Evolutionary conservation across 2,113 vertebrate genomes (phyloP).

Genomic region (Agapornis roseicollis): DNA sequence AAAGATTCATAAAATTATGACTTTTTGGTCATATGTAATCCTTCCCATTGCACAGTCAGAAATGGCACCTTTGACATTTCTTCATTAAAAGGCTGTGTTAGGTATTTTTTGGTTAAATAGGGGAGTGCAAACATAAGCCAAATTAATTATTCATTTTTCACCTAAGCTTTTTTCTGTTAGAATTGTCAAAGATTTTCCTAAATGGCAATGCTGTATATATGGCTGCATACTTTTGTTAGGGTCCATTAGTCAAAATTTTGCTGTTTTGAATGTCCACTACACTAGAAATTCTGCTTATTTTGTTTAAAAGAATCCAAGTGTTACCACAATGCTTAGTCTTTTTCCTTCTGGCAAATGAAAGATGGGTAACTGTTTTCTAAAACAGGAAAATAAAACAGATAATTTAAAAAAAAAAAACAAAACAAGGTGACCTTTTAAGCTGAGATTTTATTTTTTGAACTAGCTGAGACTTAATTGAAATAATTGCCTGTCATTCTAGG

Average conservation of each 20-base stretch:
- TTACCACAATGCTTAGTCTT: background rate
- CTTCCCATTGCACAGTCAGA: background rate
- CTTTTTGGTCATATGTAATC: background rate
- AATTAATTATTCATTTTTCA: background rate
- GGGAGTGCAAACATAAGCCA: background rate
- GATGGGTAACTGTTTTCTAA: background rate
- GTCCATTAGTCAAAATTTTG: background rate
- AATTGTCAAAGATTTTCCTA: background rate
- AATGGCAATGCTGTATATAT: background rate
- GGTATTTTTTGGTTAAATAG: background rate
- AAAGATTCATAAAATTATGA: background rate
- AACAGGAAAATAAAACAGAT: background rate
- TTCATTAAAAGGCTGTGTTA: background rate
- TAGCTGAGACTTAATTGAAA: background rate
- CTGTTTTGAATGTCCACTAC: background rate
- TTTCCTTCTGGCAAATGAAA: slow-evolving; percentile 29
- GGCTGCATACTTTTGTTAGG: background rate
- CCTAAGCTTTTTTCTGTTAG: background rate
- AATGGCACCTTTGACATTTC: background rate
- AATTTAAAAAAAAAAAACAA: background rate
- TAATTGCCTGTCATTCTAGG: background rate
- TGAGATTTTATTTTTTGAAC: background rate
- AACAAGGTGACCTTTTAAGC: background rate
- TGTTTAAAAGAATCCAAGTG: background rate
- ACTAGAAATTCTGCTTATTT: background rate